These are phyloP conservation scores for Syngnathus typhle DNA, from an alignment of 2,113 vertebrate genomes.

Conservation along the genomic window DNA sequence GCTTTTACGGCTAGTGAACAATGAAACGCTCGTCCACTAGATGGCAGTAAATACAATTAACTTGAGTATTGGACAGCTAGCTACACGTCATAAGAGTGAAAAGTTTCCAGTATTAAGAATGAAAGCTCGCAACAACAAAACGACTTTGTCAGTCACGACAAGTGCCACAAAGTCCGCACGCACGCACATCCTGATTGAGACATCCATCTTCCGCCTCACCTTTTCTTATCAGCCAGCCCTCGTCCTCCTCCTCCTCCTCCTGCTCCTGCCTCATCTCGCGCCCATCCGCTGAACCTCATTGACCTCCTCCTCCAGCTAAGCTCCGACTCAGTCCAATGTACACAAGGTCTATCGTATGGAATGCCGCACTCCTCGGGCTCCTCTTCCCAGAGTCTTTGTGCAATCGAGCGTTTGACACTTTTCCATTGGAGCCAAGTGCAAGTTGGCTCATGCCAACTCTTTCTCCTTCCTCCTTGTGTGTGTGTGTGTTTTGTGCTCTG, in stretches of 20 bases:
- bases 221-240: not conserved
- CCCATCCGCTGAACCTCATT: constrained; percentile 23
- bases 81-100: not conserved
- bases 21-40: too few relatives aligned
- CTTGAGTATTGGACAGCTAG: too few relatives aligned
- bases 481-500: constrained; percentile 16
- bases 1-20: too few relatives aligned
- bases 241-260: not conserved
- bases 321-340: constrained; percentile 41
- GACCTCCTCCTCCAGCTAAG: constrained; percentile 21
- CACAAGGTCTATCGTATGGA: constrained; percentile 41
- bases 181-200: not conserved
- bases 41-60: too few relatives aligned
- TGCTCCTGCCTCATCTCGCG: constrained; percentile 19
- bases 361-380: constrained; percentile 43
- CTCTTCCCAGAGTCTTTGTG: constrained; percentile 52
- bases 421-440: constrained; percentile 49
- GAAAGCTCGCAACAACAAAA: not conserved
- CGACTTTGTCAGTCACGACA: not conserved
- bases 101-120: not conserved
- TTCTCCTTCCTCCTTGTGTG: constrained; percentile 21
- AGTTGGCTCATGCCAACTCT: constrained; percentile 64
- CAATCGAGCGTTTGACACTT: constrained; percentile 42
- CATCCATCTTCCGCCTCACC: not conserved
- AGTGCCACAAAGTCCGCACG: not conserved